Base-by-base conservation (phyloP, 2,888 invertebrate species). In the Cylloceria caligata region DNA sequence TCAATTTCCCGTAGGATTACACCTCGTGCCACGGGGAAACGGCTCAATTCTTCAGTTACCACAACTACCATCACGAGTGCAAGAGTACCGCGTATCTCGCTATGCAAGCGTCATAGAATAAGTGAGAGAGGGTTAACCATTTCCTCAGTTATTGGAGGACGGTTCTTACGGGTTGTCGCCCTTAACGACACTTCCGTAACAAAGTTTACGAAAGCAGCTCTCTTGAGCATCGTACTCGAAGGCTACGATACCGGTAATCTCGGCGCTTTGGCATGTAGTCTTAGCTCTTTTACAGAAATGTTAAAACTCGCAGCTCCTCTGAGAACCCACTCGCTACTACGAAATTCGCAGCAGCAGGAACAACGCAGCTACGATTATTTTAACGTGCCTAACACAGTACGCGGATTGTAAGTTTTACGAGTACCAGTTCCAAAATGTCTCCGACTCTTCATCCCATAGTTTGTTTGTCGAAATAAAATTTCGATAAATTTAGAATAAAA, bases 101-200 rank as follows among this genome's bases (percentile, higher is more conserved):
- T 27, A 19, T 49, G 19, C 19, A 19, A 47, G 47, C 47, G 60
- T 45, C 9, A 21, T 55, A 21, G 60, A 7, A 16, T n/a, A 5
- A 30, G 47, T 19, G 67, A 16, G 64, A 74, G 67, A 45, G 21
- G 27, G 57, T 57, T 57, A 36, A 75, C 52, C 27, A 42, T 72
- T 71, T 67, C 30, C 27, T n/a, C 57, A 27, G 21, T 69, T 80
- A 80, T 80, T 71, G 75, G 71, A 80, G 49, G 49, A 81, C 72
- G 30, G 57, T 76, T 76, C 67, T 81, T 34, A 81, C 42, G 52
- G 67, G 36, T 81, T 71, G 62, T 76, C 76, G 60, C 62, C 52
- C 52, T 68, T 68, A 72, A 77, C 67, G 75, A 80, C 60, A 80
- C 76, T 81, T 81, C 65, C n/a, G 62, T 55, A 81, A 81, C 79